These are phyloP conservation scores for Propithecus perrieri DNA, from an alignment of 2,797 vertebrate genomes.

Conservation along the genomic window DNA sequence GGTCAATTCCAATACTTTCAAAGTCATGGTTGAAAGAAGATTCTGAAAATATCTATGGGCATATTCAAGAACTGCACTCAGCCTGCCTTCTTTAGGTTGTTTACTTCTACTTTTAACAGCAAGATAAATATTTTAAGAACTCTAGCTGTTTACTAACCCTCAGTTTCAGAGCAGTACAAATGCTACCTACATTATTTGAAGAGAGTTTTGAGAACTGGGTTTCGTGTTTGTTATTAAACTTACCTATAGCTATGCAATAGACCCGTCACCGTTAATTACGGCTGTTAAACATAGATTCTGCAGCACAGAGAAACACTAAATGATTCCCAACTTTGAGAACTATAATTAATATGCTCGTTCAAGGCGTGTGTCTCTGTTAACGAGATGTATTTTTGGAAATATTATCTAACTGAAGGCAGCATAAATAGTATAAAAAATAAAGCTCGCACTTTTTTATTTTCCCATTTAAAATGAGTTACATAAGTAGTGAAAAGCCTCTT, in stretches of 20 bases:
- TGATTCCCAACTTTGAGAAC: conserved; percentile 71
- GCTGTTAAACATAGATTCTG: conserved; percentile 65
- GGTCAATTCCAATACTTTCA: conserved; percentile 67
- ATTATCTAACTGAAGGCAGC: conserved; percentile 77
- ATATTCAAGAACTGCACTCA: conserved; percentile 49
- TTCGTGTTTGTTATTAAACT: conserved; percentile 65
- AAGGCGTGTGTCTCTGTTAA: conserved; percentile 67
- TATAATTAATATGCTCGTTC: conserved; percentile 79
- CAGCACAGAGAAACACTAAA: conserved; percentile 51
- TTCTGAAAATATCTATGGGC: conserved; percentile 70
- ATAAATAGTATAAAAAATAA: conserved; percentile 74
- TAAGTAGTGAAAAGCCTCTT: conserved; percentile 65
- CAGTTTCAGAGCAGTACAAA: conserved; percentile 32
- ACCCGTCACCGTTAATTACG: conserved; percentile 38
- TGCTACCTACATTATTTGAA: conserved; percentile 9
- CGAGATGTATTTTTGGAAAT: conserved; percentile 80
- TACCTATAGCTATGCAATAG: conserved; percentile 58
- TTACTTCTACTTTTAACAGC: conserved; percentile 73
- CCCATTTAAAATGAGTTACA: conserved; percentile 70
- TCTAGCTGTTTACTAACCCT: conserved; percentile 56
- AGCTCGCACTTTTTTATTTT: conserved; percentile 58
- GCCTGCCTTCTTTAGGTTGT: conserved; percentile 64
- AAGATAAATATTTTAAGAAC: conserved; percentile 77
- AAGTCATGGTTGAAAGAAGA: conserved; percentile 58
- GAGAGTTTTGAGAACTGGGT: conserved; percentile 20